A percentile compares a stretch with the other conserved stretches of the same genome.
phyloP scores from a whole-genome alignment of 1,140 invertebrate genomes.

The Drosophila pruinosa region DNA sequence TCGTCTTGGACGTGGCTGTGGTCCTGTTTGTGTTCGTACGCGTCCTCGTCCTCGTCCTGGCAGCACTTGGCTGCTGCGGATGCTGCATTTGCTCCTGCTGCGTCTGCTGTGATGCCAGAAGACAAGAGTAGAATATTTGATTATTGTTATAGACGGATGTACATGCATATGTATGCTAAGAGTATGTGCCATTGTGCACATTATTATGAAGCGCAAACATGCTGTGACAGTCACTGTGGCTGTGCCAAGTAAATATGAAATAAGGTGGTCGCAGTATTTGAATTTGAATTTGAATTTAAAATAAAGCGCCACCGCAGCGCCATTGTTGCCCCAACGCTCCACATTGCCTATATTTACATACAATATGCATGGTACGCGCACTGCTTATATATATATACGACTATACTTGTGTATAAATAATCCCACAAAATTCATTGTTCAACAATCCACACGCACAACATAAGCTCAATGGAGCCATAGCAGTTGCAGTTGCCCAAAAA shows the following conservation, averaged over 20 bases:
- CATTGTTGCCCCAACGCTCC: not conserved
- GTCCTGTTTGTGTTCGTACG: not conserved
- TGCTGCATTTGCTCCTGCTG: slow-evolving; percentile 21
- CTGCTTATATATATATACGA: not conserved
- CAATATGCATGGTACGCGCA: not conserved
- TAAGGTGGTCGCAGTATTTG: slow-evolving; percentile 63
- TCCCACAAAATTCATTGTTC: slow-evolving; percentile 78
- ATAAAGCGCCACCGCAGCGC: slow-evolving; percentile 59
- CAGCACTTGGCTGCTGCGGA: slow-evolving; percentile 35
- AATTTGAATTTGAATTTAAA: slow-evolving; percentile 48
- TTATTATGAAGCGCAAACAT: slow-evolving; percentile 3
- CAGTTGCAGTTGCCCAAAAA: slow-evolving; percentile 62
- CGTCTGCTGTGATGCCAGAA: slow-evolving; percentile 43
- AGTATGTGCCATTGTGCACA: not conserved
- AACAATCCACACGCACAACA: slow-evolving; percentile 44
- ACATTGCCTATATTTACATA: slow-evolving; percentile 35
- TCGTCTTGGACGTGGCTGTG: slow-evolving; percentile 62
- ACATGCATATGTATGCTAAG: too few species aligned
- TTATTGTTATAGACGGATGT: slow-evolving; percentile 54
- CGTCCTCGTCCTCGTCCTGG: slow-evolving; percentile 35
- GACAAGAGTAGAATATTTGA: slow-evolving; percentile 78
- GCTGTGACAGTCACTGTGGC: not conserved
- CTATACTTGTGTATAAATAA: slow-evolving; percentile 53
- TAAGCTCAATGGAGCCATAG: not conserved
- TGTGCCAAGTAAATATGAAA: slow-evolving; percentile 67